These are phyloP conservation scores for Drosophila albomicans DNA, from an alignment of 1,140 invertebrate genomes.

Conservation along the genomic window DNA sequence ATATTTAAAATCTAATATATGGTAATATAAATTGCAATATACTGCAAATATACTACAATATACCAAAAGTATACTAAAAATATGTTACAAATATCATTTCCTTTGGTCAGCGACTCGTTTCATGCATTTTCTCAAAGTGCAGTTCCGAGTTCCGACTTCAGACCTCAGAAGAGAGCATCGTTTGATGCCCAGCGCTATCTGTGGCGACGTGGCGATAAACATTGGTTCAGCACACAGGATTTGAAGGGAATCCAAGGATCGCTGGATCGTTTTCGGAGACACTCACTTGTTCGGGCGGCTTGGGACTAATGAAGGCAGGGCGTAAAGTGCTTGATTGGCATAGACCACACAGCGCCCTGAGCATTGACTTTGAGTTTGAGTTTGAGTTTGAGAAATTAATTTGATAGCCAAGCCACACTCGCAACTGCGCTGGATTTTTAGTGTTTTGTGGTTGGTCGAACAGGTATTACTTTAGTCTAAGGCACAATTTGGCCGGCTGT, in stretches of 20 bases:
- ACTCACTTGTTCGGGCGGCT: neutral
- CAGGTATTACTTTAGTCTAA: slow-evolving; percentile 33
- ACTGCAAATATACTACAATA: too few species aligned
- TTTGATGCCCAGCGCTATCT: slow-evolving; percentile 47
- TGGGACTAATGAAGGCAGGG: slow-evolving; percentile 71
- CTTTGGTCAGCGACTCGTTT: too few species aligned
- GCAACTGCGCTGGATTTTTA: neutral
- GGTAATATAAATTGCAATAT: too few species aligned
- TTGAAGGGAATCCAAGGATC: neutral
- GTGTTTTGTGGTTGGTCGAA: neutral
- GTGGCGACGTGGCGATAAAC: slow-evolving; percentile 44
- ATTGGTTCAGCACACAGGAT: slow-evolving; percentile 21
- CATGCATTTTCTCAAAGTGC: slow-evolving; percentile 32
- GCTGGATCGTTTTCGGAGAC: neutral
- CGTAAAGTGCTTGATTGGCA: slow-evolving; percentile 82
- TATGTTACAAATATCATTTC: too few species aligned
- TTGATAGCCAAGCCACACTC: slow-evolving; percentile 56
- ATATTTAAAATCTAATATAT: too few species aligned
- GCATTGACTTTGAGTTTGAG: slow-evolving; percentile 51
- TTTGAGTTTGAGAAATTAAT: slow-evolving; percentile 63
- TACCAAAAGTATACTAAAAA: too few species aligned
- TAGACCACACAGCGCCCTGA: slow-evolving; percentile 76
- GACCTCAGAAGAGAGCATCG: neutral
- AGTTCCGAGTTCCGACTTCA: neutral
- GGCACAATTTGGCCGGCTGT: slow-evolving; percentile 57